Evolutionary conservation across 2,113 vertebrate species (phyloP), one percentile per base, ranked within the genome.

Genomic region (Oryzias curvinotus): DNA sequence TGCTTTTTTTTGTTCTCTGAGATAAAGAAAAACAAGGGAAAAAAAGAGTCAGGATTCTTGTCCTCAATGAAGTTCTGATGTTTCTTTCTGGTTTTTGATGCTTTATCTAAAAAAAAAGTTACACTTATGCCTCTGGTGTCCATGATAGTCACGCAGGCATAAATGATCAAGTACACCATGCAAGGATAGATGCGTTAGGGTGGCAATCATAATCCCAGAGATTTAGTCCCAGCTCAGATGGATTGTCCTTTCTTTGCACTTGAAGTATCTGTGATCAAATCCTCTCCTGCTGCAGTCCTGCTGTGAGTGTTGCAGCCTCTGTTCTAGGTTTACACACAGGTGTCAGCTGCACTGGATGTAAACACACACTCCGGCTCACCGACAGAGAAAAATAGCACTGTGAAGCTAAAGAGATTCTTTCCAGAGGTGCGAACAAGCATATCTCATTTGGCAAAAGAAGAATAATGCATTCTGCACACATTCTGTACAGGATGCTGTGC

Each of bases 321-420:
- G 72, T 54, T 85, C 83, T 91, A 80, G 73, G 67, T 50, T 90
- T 88, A 75, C 91, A 83, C 59, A 23, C 65, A 41, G 64, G 87
- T 87, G 80, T 89, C 85, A 44, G 76, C 78, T 89, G 73, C 65
- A 71, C 64, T 26, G 61, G 45, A 15, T 65, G 57, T 47, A 69
- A 68, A 68, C 84, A 78, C 89, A 85, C 86, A 87, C 79, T 78
- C 86, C 83, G 55, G 45, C 81, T 53, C 41, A 61, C 61, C 71
- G 85, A 82, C 73, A 57, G 69, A 68, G 64, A 78, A 55, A 71
- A 61, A 28, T 73, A 75, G 62, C 56, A 21, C 66, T n/a, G 59
- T 5, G 81, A 78, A 75, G 86, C 68, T 21, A 0, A 41, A 89
- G 64, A 62, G 19, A 36, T 26, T 59, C 63, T 70, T 74, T 68